These are phyloP conservation scores for Petroica traversi DNA, from an alignment of 2,113 vertebrate species.

Conservation along the genomic window DNA sequence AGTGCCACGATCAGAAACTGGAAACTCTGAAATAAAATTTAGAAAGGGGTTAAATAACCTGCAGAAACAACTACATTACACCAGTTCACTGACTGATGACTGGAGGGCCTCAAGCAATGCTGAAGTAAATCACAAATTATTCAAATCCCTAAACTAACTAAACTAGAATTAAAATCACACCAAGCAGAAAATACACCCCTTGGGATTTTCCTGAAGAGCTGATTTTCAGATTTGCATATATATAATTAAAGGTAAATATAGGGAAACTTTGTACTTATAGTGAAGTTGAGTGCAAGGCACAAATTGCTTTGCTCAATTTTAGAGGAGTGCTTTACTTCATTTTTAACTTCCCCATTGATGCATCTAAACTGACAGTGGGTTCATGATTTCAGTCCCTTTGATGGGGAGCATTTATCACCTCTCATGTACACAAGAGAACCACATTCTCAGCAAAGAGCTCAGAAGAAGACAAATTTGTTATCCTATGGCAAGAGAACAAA, in stretches of 20 bases:
- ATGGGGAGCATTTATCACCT: not conserved
- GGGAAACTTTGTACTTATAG: slow-evolving; percentile 6
- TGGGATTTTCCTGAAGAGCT: slow-evolving; percentile 28
- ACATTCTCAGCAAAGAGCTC: not conserved
- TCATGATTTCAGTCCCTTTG: not conserved
- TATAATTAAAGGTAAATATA: slow-evolving; percentile 63
- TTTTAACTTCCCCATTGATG: not conserved
- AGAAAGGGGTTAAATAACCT: slow-evolving; percentile 34
- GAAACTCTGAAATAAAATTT: slow-evolving; percentile 63
- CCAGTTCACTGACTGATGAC: slow-evolving; percentile 35
- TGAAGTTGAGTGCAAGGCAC: not conserved
- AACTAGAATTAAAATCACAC: slow-evolving; percentile 63
- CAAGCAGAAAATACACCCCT: slow-evolving; percentile 32
- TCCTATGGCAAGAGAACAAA: not conserved
- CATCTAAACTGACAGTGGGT: not conserved
- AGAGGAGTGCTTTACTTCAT: not conserved
- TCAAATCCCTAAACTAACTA: slow-evolving; percentile 66
- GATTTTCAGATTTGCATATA: slow-evolving; percentile 52
- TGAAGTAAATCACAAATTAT: slow-evolving; percentile 49
- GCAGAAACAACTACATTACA: not conserved
- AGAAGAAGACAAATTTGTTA: not conserved
- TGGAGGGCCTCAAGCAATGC: not conserved
- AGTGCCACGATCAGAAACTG: slow-evolving; percentile 15
- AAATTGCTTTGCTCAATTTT: slow-evolving; percentile 16
- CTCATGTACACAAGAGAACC: not conserved